Evolutionary conservation across 1,140 invertebrate genomes (phyloP).

Genomic region (Andrena cerasifolii): DNA sequence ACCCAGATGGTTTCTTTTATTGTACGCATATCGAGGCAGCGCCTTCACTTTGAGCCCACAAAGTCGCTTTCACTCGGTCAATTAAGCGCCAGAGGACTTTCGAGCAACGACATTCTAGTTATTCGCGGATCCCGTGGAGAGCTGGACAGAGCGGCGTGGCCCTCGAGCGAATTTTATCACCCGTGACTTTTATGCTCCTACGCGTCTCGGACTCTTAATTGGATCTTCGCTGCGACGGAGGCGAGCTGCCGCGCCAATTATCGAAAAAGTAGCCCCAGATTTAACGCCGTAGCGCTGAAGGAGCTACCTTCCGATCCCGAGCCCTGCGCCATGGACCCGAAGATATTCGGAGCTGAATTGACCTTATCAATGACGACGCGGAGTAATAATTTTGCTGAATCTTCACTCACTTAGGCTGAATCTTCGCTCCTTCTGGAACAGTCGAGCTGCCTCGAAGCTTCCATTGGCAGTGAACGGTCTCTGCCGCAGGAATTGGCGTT

Average conservation of each 20-base stretch:
- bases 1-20: slow-evolving; percentile 60
- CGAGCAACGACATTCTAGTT: slow-evolving; percentile 56
- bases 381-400: too few species aligned
- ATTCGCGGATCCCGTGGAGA: slow-evolving; percentile 31
- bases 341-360: too few species aligned
- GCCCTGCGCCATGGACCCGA: too few species aligned
- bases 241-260: slow-evolving; percentile 8
- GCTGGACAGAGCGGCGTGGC: neutral
- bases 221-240: slow-evolving; percentile 3
- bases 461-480: too few species aligned
- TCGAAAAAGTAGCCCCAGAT: slow-evolving; percentile 10
- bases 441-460: too few species aligned
- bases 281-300: too few species aligned
- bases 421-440: too few species aligned
- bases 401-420: too few species aligned
- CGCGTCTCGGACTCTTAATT: slow-evolving; percentile 8
- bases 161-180: slow-evolving; percentile 7
- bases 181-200: neutral
- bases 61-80: slow-evolving; percentile 63
- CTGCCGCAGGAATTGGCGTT: too few species aligned
- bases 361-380: too few species aligned
- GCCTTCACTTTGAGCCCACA: slow-evolving; percentile 59
- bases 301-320: too few species aligned
- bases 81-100: slow-evolving; percentile 58
- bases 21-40: slow-evolving; percentile 58